Evolutionary conservation across 2,888 invertebrate species (phyloP), one percentile per base, ranked within the genome.

Genomic region (Neoascia interrupta): DNA sequence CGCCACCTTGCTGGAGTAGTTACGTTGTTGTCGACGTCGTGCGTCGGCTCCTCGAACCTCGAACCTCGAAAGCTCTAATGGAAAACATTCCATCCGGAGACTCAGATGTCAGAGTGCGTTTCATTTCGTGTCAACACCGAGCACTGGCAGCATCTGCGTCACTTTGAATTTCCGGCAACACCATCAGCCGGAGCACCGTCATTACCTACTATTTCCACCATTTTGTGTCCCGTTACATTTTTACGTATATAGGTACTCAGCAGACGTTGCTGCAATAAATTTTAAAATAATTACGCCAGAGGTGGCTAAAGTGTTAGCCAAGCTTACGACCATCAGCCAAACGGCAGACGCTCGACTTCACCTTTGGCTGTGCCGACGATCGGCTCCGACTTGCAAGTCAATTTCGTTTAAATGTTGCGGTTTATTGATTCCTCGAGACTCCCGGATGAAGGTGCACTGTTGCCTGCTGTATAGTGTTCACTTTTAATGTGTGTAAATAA

Each of bases 401-500:
- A 61, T 79, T 73, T 68, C 60, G 43, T 43, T 79, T 61, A 54
- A 58, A 69, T 70, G 58, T 53, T 43, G 41, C 21, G 60, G 64
- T 72, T 79, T 72, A 72, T 79, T 73, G 73, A 73, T 61, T 73
- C 43, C 41, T 51, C 11, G 8, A 31, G 41, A 53, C n/a, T 1
- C 13, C 15, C 6, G 19, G 34, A 23, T 58, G 26, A 43, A 31
- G 10, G 31, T n/a, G 8, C 8, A 31, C 31, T 31, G 31, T 8
- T 6, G 8, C 3, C 8, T n/a, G 3, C 54, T 11, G 37, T 43
- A 39, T 60, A 64, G 56, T 66, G 79, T 58, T 73, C 66, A 37
- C 61, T 79, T 79, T 79, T 73, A 79, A 68, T 79, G 79, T 73
- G 73, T 61, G 73, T 79, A 73, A 73, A 73, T 79, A 79, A 79